These are phyloP conservation scores for Istiophorus platypterus DNA, from an alignment of 2,113 vertebrate genomes.

Conservation along the genomic window DNA sequence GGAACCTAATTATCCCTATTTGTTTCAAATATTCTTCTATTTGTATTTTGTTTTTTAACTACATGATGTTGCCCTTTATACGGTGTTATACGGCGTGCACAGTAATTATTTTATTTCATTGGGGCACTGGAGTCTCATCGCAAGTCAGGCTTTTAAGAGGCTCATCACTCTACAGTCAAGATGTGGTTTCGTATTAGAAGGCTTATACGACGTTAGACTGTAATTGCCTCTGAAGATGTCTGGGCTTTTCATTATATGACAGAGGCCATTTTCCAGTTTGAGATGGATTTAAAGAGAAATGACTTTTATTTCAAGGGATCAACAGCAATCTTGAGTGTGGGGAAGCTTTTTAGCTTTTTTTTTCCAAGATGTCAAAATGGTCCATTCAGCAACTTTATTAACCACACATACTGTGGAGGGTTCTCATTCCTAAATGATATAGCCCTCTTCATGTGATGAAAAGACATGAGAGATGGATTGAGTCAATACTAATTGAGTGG, in stretches of 20 bases:
- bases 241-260: constrained; percentile 25
- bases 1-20: too few relatives aligned
- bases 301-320: constrained; percentile 16
- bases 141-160: neutral
- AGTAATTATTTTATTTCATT: neutral
- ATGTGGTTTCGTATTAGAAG: neutral
- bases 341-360: constrained; percentile 14
- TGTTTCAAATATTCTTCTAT: too few relatives aligned
- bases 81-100: too few relatives aligned
- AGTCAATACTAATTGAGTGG: neutral
- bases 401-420: neutral
- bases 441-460: too few relatives aligned
- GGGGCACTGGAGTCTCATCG: neutral
- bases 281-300: constrained; percentile 17
- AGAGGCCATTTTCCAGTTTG: constrained; percentile 5
- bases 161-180: neutral
- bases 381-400: constrained; percentile 27
- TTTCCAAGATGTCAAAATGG: neutral
- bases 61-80: too few relatives aligned
- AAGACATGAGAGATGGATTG: too few relatives aligned
- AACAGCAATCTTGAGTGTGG: neutral
- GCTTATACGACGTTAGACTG: constrained; percentile 3
- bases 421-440: neutral
- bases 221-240: constrained; percentile 23
- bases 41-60: too few relatives aligned